Conservation (phyloP, 2,888 invertebrate species). For the Auanema sp. region DNA sequence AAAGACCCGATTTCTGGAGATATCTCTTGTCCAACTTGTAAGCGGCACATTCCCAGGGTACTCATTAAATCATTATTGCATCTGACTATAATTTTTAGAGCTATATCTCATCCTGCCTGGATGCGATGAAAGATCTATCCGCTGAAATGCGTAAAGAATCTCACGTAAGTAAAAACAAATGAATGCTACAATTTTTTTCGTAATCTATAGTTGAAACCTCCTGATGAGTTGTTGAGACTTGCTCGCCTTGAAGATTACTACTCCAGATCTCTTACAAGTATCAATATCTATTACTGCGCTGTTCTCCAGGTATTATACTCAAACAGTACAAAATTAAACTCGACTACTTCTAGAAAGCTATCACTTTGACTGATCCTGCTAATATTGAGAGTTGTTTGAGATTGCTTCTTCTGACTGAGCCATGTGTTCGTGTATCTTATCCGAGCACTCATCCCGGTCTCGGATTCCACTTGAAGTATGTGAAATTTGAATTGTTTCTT, state of each 20-base stretch:
- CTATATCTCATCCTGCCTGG: too few relatives aligned
- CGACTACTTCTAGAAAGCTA: not conserved
- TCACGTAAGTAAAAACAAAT: not conserved
- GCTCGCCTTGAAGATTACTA: not conserved
- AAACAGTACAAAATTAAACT: slow-evolving; percentile 2
- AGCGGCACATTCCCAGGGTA: not conserved
- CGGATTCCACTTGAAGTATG: slow-evolving; percentile 53
- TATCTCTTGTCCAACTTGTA: slow-evolving; percentile 44
- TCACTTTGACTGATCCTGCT: not conserved
- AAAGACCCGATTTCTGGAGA: slow-evolving; percentile 37
- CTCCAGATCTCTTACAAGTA: slow-evolving; percentile 41
- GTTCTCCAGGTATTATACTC: slow-evolving; percentile 38
- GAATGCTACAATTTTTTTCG: not conserved
- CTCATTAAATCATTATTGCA: slow-evolving; percentile 26
- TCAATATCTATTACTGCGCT: slow-evolving; percentile 45
- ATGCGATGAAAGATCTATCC: too few relatives aligned
- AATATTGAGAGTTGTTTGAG: slow-evolving; percentile 18
- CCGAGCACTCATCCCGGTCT: slow-evolving; percentile 58
- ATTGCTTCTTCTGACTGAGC: slow-evolving; percentile 46
- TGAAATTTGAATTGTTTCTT: not conserved
- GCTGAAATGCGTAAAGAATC: not conserved
- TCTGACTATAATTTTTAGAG: too few relatives aligned
- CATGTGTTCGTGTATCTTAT: slow-evolving; percentile 53
- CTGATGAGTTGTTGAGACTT: not conserved
- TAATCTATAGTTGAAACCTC: slow-evolving; percentile 7